Evolutionary conservation across 2,797 vertebrate species (phyloP).

Genomic region (Karalla daura): DNA sequence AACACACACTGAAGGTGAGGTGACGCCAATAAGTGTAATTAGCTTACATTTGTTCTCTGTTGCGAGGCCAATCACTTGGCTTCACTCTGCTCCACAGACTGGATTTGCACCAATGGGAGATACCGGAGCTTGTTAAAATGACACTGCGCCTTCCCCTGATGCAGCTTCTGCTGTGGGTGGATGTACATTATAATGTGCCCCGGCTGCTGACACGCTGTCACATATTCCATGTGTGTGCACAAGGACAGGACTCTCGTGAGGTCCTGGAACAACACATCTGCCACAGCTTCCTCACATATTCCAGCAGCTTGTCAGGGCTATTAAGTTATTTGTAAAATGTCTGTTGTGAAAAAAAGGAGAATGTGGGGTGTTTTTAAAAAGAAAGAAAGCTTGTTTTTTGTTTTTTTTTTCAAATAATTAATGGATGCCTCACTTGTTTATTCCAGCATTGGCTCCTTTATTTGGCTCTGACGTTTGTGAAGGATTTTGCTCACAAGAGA

Average conservation of each 20-base stretch:
- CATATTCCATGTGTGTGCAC: conserved; percentile 20
- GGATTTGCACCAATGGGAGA: conserved; percentile 24
- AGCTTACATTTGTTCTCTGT: conserved; percentile 60
- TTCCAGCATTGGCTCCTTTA: not conserved
- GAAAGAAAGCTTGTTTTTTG: not conserved
- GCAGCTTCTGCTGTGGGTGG: conserved; percentile 17
- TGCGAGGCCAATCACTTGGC: conserved; percentile 33
- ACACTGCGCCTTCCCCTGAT: not conserved
- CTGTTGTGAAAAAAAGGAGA: too few relatives aligned
- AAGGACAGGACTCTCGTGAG: conserved; percentile 26
- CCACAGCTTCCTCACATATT: conserved; percentile 10
- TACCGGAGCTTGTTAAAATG: conserved; percentile 34
- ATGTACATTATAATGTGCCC: conserved; percentile 14
- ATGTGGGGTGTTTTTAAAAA: not conserved
- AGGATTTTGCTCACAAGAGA: not conserved
- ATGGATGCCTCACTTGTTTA: not conserved
- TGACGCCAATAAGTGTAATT: conserved; percentile 59
- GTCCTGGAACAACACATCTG: conserved; percentile 22
- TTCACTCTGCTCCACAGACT: conserved; percentile 17
- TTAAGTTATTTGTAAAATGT: not conserved
- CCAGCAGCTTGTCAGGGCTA: not conserved
- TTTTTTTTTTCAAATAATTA: not conserved
- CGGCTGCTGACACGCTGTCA: conserved; percentile 23
- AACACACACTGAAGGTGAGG: conserved; percentile 48
- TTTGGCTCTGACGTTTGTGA: not conserved